Conservation (phyloP, 23 tunicate species). For the Trididemnum nubilum region DNA sequence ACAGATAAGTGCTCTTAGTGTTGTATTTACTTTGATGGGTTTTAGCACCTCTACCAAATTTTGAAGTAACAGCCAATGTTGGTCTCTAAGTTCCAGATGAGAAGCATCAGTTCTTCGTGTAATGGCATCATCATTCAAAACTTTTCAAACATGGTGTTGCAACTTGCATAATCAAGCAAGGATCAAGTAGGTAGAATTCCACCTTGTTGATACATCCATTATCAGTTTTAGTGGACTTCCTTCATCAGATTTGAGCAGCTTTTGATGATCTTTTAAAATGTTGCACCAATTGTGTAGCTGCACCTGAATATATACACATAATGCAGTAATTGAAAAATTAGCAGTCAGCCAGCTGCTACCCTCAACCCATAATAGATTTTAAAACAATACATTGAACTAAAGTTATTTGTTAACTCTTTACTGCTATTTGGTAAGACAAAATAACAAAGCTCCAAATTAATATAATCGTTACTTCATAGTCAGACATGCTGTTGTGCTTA, state of each 20-base stretch:
- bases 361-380: no score
- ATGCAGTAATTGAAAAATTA: no score
- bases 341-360: no score
- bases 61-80: background rate
- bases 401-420: background rate
- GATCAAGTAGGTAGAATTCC: background rate
- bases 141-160: background rate
- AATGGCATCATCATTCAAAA: background rate
- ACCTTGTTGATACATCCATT: slow-evolving; percentile 1
- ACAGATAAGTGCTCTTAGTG: background rate
- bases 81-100: background rate
- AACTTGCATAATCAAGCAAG: background rate
- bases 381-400: background rate
- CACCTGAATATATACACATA: no score
- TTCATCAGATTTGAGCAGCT: slow-evolving; percentile 7
- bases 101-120: background rate
- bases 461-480: no score
- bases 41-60: background rate
- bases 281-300: slow-evolving; percentile 14
- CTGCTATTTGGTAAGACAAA: no score
- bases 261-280: background rate
- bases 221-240: background rate
- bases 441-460: no score
- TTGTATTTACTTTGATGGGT: background rate
- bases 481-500: no score